Evolutionary conservation across 2,888 invertebrate genomes (phyloP).

Genomic region (Poecilus cupreus): DNA sequence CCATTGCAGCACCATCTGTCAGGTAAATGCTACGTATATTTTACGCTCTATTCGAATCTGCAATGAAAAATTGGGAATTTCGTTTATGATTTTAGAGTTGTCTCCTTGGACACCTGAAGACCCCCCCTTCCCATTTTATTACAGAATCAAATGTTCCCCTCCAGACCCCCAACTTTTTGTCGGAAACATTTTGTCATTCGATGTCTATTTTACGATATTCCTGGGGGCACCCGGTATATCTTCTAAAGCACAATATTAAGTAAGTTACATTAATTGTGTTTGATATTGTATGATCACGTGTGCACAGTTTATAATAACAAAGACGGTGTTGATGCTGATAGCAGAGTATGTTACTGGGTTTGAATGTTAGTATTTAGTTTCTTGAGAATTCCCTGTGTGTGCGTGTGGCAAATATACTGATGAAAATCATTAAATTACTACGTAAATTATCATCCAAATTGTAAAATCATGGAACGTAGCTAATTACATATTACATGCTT

Average conservation of each 20-base stretch:
- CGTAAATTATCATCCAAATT: neutral
- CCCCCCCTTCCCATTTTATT: no score
- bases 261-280: constrained; percentile 7
- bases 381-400: neutral
- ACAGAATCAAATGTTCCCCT: no score
- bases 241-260: neutral
- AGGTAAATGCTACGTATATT: no score
- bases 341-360: neutral
- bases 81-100: no score
- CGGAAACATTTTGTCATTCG: no score
- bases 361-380: neutral
- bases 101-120: no score
- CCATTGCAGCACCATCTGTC: no score
- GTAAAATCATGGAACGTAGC: neutral
- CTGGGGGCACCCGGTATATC: no score
- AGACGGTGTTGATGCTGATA: constrained; percentile 1
- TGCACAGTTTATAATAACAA: neutral
- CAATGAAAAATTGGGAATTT: no score
- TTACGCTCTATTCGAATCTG: no score
- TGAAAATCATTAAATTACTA: neutral
- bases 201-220: no score
- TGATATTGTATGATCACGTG: neutral
- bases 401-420: constrained; percentile 8
- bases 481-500: constrained; percentile 7
- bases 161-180: no score